phyloP scores from a whole-genome alignment of 2,888 invertebrate genomes.

The Candidula unifasciata region DNA sequence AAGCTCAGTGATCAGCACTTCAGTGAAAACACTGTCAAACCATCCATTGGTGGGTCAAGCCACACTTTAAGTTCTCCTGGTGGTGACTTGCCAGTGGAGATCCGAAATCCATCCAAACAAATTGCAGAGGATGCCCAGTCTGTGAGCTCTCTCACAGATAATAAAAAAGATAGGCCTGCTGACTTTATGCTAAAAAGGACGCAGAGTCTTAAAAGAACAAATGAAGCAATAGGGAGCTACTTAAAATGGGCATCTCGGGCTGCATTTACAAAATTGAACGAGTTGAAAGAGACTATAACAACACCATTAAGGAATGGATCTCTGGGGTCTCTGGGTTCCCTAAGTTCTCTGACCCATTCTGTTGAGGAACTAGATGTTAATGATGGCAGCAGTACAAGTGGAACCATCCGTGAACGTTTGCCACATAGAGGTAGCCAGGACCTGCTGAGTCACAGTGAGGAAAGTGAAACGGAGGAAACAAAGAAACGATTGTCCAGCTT shows the following conservation, averaged over 20 bases:
- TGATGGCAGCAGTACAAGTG: constrained; percentile 57
- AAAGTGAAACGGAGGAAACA: constrained; percentile 51
- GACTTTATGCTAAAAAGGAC: constrained; percentile 57
- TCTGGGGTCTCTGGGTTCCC: constrained; percentile 61
- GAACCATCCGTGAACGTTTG: constrained; percentile 52
- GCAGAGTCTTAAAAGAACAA: constrained; percentile 60
- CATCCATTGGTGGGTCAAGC: constrained; percentile 61
- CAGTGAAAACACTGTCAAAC: constrained; percentile 50
- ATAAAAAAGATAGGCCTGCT: constrained; percentile 48
- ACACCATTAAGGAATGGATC: constrained; percentile 67
- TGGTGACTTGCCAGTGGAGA: constrained; percentile 52
- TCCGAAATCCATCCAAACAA: constrained; percentile 35
- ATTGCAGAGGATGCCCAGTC: constrained; percentile 54
- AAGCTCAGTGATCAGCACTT: constrained; percentile 37
- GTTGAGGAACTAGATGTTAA: constrained; percentile 63
- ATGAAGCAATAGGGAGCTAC: constrained; percentile 69
- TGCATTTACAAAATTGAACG: constrained; percentile 70
- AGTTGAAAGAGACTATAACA: constrained; percentile 74
- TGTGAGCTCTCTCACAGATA: constrained; percentile 60
- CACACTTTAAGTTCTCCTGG: constrained; percentile 68
- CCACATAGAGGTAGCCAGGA: constrained; percentile 58
- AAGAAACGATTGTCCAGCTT: constrained; percentile 52
- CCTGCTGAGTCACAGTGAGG: constrained; percentile 55
- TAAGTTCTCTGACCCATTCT: constrained; percentile 58
- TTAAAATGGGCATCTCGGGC: constrained; percentile 69